Base-by-base conservation (phyloP, 2,888 invertebrate genomes). In the Trachelus troglodyta region DNA sequence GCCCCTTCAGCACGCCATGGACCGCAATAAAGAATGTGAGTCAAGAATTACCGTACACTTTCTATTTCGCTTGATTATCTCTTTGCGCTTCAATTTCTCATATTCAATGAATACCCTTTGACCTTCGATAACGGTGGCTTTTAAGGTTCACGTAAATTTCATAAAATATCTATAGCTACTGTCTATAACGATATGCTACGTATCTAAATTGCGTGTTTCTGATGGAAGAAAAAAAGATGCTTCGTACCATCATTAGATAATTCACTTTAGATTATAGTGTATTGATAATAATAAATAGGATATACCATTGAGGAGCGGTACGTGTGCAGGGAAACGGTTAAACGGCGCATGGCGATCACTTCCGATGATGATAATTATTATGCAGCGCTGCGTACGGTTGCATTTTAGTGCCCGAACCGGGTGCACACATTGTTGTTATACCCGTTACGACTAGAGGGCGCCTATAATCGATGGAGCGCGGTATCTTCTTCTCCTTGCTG, bases 11-110 rank as follows among this genome's bases (percentile, higher is more conserved):
- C 96, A 97, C 88, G 95, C 96, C 91, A 97, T 98, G 95, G 98
- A 98, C 92, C 97, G 97, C 92, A 98, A 98, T 92, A 98, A 98
- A 94, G 98, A 98, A 95, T 98, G 98, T 98, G 92, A 97, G 98
- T 95, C 56, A 56, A 56, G 89, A 75, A 75, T 69, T 74, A 74
- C 23, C 6, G 23, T 56, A 23, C 9, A 56, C 56, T 56, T 23
- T 56, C 56, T 71, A 40, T 40, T 33, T 12, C 23, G 15, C 33
- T 31, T 75, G 40, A 35, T 77, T 37, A 34, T 77, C 40, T 77
- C 74, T 74, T 56, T 34, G 40, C 30, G 6, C 71, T 34, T 15
- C 15, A 56, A 56, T 56, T 23, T 56, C 9, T 23, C 23, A 56
- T 23, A 23, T 3, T 23, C 23, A 23, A 23, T 23, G 2, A 23